These are phyloP conservation scores for Narcine bancroftii DNA, from an alignment of 2,113 vertebrate species.

Conservation along the genomic window DNA sequence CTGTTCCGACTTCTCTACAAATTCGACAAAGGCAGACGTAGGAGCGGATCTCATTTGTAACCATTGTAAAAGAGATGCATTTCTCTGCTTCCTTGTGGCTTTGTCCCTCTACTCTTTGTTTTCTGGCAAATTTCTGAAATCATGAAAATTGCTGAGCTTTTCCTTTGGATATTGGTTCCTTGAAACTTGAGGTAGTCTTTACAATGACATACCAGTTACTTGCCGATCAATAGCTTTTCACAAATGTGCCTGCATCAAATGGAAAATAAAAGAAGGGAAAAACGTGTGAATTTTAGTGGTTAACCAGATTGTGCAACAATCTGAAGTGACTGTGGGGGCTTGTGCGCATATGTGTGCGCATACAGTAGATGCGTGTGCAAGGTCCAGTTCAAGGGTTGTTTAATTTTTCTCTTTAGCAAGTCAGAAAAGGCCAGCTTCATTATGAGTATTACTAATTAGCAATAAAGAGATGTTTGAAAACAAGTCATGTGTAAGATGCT, in stretches of 20 bases:
- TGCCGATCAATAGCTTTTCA: neutral
- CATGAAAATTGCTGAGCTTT: neutral
- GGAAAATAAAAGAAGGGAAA: neutral
- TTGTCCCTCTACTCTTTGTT: neutral
- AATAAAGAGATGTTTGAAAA: neutral
- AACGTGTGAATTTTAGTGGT: neutral
- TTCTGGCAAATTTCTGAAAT: neutral
- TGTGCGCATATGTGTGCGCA: neutral
- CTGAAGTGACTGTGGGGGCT: neutral
- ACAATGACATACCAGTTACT: neutral
- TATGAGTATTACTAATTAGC: neutral
- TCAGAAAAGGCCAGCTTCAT: neutral
- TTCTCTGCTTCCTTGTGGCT: neutral
- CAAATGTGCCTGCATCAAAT: neutral
- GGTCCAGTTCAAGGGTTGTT: neutral
- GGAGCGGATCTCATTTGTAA: no score
- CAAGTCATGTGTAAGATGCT: neutral
- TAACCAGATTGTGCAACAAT: neutral
- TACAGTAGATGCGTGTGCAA: neutral
- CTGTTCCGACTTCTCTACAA: no score
- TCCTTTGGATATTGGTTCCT: neutral
- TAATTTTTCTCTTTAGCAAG: neutral
- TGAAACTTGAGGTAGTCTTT: neutral
- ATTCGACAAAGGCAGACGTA: no score
- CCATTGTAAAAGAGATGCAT: neutral